Evolutionary conservation across 2,888 invertebrate species (phyloP), one percentile per base, ranked within the genome.

Genomic region (Celastrina argiolus): DNA sequence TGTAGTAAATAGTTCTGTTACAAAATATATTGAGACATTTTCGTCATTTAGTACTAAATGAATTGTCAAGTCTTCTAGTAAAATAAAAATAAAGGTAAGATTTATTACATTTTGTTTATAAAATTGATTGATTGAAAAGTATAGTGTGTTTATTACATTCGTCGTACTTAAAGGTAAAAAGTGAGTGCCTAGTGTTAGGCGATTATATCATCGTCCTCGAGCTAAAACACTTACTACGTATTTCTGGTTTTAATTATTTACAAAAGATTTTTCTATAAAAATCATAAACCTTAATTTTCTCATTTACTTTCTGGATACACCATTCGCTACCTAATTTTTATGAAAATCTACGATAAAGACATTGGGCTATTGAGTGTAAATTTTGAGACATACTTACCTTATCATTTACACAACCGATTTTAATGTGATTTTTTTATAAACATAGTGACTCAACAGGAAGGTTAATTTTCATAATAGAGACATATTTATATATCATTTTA

Each of bases 141-240:
- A 22, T 51, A 5, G 4, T 26, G 26, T 26, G 5, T 22, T 45
- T 45, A 42, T 45, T 1, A 18, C 3, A 8, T 45, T 16, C 4
- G 3, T 45, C 45, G 16, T 45, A 8, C 18, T 3, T 8, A 39
- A 3, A 31, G 1, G 31, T 31, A 31, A 31, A 4, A 31, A 31
- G 31, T 7, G 7, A 31, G 31, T 31, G 4, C 31, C 31, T 31
- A 31, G 31, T 31, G 12, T 8, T 10, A 8, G 36, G 51, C 14
- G 22, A 51, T 51, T 51, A 51, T 51, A 51, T 51, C 22, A 51
- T 51, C 51, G 22, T 26, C 26, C 51, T 51, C 51, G 22, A 51
- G 12, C 51, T 26, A 5, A 12, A 22, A 51, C 51, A 51, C 51
- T 14, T 3, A 2, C 16, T 51, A 51, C 22, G 22, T 22, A 22